phyloP scores from a whole-genome alignment of 2,113 vertebrate species.

The Stigmatopora nigra region DNA sequence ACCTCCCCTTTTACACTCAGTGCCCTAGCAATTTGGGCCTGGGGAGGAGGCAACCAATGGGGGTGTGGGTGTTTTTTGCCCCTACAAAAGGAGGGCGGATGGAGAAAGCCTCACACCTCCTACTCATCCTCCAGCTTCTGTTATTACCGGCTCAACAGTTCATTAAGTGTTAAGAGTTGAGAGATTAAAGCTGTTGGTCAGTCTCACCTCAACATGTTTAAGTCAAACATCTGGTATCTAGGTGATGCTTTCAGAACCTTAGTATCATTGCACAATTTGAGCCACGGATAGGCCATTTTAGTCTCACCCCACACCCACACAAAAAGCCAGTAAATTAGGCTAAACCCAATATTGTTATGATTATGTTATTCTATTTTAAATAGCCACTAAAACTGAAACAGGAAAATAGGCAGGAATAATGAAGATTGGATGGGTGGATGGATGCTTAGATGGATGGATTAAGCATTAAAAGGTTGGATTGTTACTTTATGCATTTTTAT shows the following conservation, averaged over 20 bases:
- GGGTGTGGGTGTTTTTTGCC: conserved; percentile 75
- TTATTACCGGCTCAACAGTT: conserved; percentile 77
- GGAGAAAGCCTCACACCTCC: conserved; percentile 78
- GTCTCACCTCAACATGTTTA: conserved; percentile 65
- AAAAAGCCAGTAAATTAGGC: not conserved
- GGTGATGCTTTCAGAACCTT: conserved; percentile 61
- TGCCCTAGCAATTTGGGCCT: conserved; percentile 66
- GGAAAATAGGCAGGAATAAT: too few species aligned
- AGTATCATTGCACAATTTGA: not conserved
- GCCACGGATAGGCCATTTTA: not conserved
- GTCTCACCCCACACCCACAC: not conserved
- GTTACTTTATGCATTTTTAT: too few species aligned
- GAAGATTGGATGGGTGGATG: too few species aligned
- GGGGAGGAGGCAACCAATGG: conserved; percentile 58
- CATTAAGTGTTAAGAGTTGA: conserved; percentile 65
- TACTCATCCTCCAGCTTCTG: conserved; percentile 73
- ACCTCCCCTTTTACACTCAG: conserved; percentile 59
- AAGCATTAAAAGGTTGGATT: too few species aligned
- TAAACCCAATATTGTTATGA: not conserved
- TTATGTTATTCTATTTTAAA: not conserved
- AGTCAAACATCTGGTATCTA: conserved; percentile 70
- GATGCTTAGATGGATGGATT: too few species aligned
- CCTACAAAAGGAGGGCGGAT: conserved; percentile 72
- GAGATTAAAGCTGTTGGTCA: conserved; percentile 61
- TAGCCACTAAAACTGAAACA: too few species aligned